Percentiles rank a stretch among this genome's conserved stretches.
These are phyloP conservation scores for Episyrphus balteatus DNA, from an alignment of 1,140 invertebrate species.

Conservation along the genomic window DNA sequence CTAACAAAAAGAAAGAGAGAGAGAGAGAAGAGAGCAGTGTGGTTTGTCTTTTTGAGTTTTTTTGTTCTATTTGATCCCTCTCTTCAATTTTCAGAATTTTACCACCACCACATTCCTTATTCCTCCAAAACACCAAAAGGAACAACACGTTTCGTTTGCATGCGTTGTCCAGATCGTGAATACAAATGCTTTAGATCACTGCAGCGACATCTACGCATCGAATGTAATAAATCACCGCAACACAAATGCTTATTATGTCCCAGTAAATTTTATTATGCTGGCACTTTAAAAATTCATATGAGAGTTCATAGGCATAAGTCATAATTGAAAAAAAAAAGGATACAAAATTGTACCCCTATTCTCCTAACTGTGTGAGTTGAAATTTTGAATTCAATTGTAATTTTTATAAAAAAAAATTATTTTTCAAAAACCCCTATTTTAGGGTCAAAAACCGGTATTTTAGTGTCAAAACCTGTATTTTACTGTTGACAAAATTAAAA, in stretches of 20 bases:
- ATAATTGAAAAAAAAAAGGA: not conserved
- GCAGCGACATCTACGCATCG: constrained; percentile 5
- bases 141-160: not conserved
- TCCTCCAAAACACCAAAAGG: not conserved
- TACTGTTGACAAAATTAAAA: no score
- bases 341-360: not conserved
- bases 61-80: no score
- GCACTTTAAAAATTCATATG: constrained; percentile 1
- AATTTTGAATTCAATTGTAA: no score
- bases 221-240: constrained; percentile 4
- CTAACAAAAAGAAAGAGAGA: no score
- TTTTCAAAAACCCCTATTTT: no score
- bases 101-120: not conserved
- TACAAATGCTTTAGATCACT: constrained; percentile 2
- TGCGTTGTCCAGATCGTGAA: constrained; percentile 1
- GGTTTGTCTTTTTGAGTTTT: no score
- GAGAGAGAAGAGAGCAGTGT: no score
- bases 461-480: no score
- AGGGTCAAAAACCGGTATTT: no score
- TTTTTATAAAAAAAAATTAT: no score
- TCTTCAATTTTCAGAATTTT: not conserved
- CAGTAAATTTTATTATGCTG: constrained; percentile 2
- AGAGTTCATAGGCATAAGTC: not conserved
- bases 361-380: no score
- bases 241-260: constrained; percentile 3